Base-by-base conservation (phyloP, 2,797 vertebrate species). In the Sebastes cheni region DNA sequence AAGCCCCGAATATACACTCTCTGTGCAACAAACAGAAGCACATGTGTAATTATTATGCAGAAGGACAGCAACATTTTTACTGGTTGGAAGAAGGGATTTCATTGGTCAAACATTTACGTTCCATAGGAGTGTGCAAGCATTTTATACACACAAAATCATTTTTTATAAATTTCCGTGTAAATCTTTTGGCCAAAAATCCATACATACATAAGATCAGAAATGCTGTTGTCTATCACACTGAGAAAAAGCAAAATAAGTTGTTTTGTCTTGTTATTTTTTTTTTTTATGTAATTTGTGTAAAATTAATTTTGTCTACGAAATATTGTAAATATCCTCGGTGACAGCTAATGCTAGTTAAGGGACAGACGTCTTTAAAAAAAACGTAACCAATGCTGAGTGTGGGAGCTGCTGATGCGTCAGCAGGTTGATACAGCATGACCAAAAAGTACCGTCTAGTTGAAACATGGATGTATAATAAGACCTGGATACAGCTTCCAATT, bases 1-100 rank as follows among this genome's bases (percentile, higher is more conserved):
- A 42, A 0, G 39, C 39, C 39, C 39, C 0, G 39, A 42, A 0
- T 16, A 46, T 46, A 46, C 42, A 2, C 14, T 46, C 42, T 46
- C 16, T 18, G 42, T 46, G 42, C 42, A 18, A 46, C 42, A 46
- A 46, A 46, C 42, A 46, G 42, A 46, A 46, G 42, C 16, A 46
- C 42, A 46, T 18, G 16, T 18, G 1, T 46, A 46, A 46, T 46
- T 46, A 46, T 46, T 46, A 46, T 46, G 42, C 42, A 46, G 42
- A 46, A 18, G 16, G 42, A 18, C 42, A 46, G 42, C 16, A 18
- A 18, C 14, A 18, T 46, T 46, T 42, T 46, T 46, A 46, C 1
- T 16, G 16, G 42, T 18, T 18, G 42, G 16, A 46, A 0, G 11
- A 62, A n/a, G 30, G 42, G 0, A 46, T 46, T 46, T 18, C 42